Base-by-base conservation (phyloP, 1,140 invertebrate species). In the Chironomus striatipennis region DNA sequence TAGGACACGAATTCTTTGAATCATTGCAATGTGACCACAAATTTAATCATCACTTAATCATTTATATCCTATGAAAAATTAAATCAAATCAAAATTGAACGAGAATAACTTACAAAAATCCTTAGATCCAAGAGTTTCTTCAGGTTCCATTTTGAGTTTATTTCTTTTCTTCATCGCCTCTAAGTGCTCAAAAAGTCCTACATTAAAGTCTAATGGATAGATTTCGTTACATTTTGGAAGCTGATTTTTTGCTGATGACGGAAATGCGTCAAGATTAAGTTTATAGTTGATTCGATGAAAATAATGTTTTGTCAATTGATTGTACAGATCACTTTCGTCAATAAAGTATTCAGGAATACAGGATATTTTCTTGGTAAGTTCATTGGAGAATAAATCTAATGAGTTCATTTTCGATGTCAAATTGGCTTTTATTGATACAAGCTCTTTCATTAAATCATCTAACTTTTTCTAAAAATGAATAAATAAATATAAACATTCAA, bases 141-240 rank as follows among this genome's bases (percentile, higher is more conserved):
- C 91, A n/a, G 89, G 82, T 74, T 84, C 81, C 72, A 89, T 84
- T 74, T 85, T 84, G 74, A 93, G 79, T 82, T 91, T 88, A 70
- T 86, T 83, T 76, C 89, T 83, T 75, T 88, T 85, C 75, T 86
- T 84, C 83, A 94, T 87, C 75, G 85, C 85, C 80, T 88, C 86
- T 65, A 95, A 85, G 85, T 95, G 91, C 81, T 94, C 93, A 85
- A 92, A 95, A 6, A 89, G 84, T 81, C 90, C 86, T 85, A 93
- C 90, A 79, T 89, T 91, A 79, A 91, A 93, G 73, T 89, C 87
- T 34, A 93, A 80, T n/a, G 86, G 84, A 75, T 85, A 85, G 75
- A 87, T 85, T 72, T 86, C 82, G 75, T 86, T 85, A 81, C 93
- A 95, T 76, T 91, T 86, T 8, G 92, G 92, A 67, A 86, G 80